Conservation (phyloP, 2,113 vertebrate genomes). For the Lasiurus borealis region DNA sequence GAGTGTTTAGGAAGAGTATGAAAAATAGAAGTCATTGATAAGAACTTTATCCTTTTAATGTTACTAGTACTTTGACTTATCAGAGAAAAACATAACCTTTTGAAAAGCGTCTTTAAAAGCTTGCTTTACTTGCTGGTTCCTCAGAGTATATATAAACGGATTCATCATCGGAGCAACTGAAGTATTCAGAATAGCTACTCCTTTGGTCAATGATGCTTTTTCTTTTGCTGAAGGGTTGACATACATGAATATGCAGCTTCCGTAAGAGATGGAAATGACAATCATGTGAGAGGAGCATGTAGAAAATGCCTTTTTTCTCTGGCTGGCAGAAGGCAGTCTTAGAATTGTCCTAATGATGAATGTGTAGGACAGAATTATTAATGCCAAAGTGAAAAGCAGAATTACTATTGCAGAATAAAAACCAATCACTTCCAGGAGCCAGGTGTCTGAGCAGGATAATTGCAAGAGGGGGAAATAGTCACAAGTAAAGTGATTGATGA, state of each 20-base stretch:
- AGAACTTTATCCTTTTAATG: not conserved
- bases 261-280: conserved; percentile 75
- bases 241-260: conserved; percentile 77
- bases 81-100: conserved; percentile 36
- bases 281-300: conserved; percentile 69
- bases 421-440: conserved; percentile 64
- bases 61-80: conserved; percentile 13
- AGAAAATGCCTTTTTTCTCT: conserved; percentile 74
- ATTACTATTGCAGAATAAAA: conserved; percentile 72
- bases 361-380: conserved; percentile 73
- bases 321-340: conserved; percentile 65
- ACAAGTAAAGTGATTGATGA: conserved; percentile 75
- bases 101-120: conserved; percentile 59
- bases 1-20: not conserved
- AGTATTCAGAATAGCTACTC: conserved; percentile 73
- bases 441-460: conserved; percentile 57
- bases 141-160: conserved; percentile 67
- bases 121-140: conserved; percentile 71
- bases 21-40: not conserved
- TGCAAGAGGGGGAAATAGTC: conserved; percentile 69
- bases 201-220: conserved; percentile 67
- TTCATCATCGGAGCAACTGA: conserved; percentile 75
- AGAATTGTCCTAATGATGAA: conserved; percentile 71
- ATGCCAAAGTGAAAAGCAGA: conserved; percentile 66
- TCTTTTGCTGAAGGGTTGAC: conserved; percentile 72